Evolutionary conservation across 2,113 vertebrate species (phyloP).

Genomic region (Eulacestoma nigropectus): DNA sequence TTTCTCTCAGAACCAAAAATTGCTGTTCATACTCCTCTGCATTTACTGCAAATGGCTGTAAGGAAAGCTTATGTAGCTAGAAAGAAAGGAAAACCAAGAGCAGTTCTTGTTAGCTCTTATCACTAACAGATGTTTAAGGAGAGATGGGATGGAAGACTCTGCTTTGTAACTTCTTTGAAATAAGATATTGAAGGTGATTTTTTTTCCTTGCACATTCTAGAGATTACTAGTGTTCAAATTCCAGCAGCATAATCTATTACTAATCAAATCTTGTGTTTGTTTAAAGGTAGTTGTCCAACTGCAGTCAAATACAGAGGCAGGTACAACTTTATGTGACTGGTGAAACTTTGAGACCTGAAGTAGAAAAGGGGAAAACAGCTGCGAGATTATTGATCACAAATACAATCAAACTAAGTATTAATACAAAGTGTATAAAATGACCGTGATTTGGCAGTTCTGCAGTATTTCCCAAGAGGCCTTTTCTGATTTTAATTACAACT

Average conservation of each 20-base stretch:
- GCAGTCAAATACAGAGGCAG: neutral
- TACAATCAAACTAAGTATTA: neutral
- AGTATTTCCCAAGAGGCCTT: neutral
- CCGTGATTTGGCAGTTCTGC: neutral
- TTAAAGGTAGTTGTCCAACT: neutral
- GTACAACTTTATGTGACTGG: neutral
- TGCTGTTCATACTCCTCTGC: neutral
- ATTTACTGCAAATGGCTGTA: neutral
- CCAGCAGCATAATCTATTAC: neutral
- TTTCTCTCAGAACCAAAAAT: neutral
- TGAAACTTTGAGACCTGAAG: neutral
- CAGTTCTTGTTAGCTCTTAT: conserved; percentile 7
- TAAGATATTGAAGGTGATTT: neutral
- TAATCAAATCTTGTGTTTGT: neutral
- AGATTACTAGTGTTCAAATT: neutral
- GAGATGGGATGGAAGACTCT: neutral
- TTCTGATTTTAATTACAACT: neutral
- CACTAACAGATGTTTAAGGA: neutral
- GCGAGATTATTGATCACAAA: neutral
- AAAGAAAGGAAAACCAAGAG: neutral
- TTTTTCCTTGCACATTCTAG: neutral
- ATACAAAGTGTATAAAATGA: neutral
- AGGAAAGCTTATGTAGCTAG: neutral
- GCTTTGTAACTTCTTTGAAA: neutral
- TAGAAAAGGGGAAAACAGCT: neutral